phyloP scores from a whole-genome alignment of 2,797 vertebrate species.

The Fringilla coelebs region DNA sequence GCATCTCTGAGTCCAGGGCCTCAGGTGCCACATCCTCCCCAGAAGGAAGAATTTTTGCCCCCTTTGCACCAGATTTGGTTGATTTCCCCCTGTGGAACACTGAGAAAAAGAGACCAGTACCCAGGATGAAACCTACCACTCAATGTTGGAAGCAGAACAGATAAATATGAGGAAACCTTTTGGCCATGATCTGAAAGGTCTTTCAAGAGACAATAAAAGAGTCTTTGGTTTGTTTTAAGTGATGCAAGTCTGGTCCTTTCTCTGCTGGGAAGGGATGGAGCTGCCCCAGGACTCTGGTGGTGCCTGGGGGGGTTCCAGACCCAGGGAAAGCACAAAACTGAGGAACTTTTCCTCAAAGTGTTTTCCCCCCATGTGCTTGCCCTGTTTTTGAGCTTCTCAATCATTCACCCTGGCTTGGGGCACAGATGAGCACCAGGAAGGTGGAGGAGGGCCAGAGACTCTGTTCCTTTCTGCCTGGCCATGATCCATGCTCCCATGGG shows the following conservation, averaged over 20 bases:
- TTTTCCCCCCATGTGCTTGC: accelerated
- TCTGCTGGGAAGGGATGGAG: background rate
- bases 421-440: background rate
- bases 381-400: accelerated
- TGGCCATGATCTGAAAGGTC: background rate
- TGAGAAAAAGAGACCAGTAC: background rate
- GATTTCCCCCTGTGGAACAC: background rate
- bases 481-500: accelerated
- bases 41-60: background rate
- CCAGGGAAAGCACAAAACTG: background rate
- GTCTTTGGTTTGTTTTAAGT: background rate
- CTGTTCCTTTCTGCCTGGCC: background rate
- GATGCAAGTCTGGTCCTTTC: background rate
- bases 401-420: background rate
- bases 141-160: background rate
- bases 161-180: background rate
- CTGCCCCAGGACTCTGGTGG: accelerated
- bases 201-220: background rate
- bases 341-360: background rate
- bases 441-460: accelerated
- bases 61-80: background rate
- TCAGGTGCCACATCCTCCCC: background rate
- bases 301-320: background rate
- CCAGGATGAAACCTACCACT: background rate
- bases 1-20: accelerated